Evolutionary conservation across 2,113 vertebrate genomes (phyloP).

Genomic region (Trematomus loennbergii): DNA sequence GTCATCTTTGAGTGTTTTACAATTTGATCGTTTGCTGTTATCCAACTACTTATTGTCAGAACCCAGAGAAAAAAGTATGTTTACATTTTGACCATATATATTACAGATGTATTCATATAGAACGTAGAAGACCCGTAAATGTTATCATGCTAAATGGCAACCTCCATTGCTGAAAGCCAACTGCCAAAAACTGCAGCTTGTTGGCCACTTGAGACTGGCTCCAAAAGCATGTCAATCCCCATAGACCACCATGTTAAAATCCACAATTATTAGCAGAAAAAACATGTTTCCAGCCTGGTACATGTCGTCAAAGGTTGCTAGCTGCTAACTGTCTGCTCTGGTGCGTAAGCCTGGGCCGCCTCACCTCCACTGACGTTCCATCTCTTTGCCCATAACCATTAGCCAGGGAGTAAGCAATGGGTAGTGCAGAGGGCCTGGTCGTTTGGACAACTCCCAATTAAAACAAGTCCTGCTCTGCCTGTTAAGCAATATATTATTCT

Average conservation of each 20-base stretch:
- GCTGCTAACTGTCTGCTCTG: no score
- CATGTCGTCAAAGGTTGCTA: no score
- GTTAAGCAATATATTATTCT: constrained; percentile 20
- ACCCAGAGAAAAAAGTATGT: neutral
- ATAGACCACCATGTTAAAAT: no score
- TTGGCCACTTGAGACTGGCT: no score
- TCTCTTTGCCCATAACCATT: no score
- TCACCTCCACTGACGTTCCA: neutral
- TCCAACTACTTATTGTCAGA: neutral
- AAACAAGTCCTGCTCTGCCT: constrained; percentile 19
- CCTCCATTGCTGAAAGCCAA: no score
- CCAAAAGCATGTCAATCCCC: no score
- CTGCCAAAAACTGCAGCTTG: no score
- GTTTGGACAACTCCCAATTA: constrained; percentile 13
- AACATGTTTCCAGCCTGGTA: no score
- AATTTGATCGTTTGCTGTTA: constrained; percentile 9
- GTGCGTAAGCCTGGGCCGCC: no score
- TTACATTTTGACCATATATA: neutral
- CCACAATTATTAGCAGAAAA: no score
- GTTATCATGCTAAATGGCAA: no score
- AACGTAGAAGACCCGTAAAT: neutral
- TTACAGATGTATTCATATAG: neutral
- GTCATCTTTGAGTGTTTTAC: constrained; percentile 59
- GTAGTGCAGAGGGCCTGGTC: constrained; percentile 19
- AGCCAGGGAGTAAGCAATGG: neutral